A percentile compares a stretch with the other conserved stretches of the same genome.
phyloP scores from a whole-genome alignment of 2,113 vertebrate genomes.

The Tylochromis polylepis region DNA sequence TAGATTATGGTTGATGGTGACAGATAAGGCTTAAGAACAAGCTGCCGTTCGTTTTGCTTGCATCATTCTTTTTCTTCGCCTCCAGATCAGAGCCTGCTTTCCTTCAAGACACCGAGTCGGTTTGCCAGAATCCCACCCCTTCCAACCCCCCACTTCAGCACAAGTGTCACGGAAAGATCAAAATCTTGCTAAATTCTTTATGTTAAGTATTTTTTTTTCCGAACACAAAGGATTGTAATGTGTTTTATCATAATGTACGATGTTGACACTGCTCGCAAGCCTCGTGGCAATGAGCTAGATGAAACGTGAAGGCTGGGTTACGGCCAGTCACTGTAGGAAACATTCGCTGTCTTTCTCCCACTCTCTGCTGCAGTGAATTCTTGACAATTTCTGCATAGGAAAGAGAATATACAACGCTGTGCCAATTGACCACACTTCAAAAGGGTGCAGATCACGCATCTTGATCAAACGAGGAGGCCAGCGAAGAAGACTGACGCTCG shows the following conservation, averaged over 20 bases:
- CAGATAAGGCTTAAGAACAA: constrained; percentile 55
- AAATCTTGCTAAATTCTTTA: neutral
- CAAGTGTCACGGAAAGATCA: neutral
- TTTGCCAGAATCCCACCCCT: neutral
- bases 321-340: neutral
- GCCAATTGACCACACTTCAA: constrained; percentile 57
- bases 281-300: neutral
- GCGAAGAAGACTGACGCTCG: constrained; percentile 31
- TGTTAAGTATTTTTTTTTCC: neutral
- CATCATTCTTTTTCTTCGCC: constrained; percentile 21
- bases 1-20: constrained; percentile 57
- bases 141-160: neutral
- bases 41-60: constrained; percentile 37
- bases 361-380: constrained; percentile 32
- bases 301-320: neutral
- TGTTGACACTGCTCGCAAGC: constrained; percentile 10
- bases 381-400: constrained; percentile 31
- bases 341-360: constrained; percentile 26
- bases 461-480: constrained; percentile 53
- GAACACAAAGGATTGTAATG: neutral
- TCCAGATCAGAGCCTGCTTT: neutral
- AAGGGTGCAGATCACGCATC: constrained; percentile 47
- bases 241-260: constrained; percentile 22
- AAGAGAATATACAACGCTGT: constrained; percentile 30
- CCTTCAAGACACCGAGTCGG: neutral